A percentile compares a stretch with the other conserved stretches of the same genome.
These are phyloP conservation scores for Boleophthalmus pectinirostris DNA, from an alignment of 2,113 vertebrate species.

Conservation along the genomic window DNA sequence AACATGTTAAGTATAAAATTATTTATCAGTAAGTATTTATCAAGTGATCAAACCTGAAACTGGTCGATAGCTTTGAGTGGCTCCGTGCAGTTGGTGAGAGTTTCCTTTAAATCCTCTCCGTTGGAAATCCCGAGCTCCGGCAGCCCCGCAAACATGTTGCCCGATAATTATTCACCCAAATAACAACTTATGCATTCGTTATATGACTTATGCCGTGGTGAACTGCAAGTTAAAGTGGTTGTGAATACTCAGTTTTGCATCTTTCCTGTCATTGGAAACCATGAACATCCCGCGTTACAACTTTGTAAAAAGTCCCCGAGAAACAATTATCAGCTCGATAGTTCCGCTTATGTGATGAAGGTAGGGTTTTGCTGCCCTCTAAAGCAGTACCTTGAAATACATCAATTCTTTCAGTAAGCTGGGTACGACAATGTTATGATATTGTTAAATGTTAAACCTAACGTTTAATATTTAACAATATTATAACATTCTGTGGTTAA, in stretches of 20 bases:
- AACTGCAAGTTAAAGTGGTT: background rate
- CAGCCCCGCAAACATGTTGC: conserved; percentile 87
- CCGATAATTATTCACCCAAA: conserved; percentile 24
- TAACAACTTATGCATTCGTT: background rate
- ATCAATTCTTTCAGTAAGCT: no score
- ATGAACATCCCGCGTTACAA: conserved; percentile 42
- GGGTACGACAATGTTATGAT: no score
- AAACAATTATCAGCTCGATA: background rate
- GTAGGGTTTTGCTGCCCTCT: background rate
- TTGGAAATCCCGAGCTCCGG: conserved; percentile 95
- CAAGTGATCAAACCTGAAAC: conserved; percentile 86
- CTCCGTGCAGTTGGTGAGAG: conserved; percentile 96
- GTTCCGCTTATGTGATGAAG: conserved; percentile 6
- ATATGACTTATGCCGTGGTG: background rate
- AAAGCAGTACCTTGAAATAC: background rate
- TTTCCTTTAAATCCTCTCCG: conserved; percentile 96
- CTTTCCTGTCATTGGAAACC: conserved; percentile 9
- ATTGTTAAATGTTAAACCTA: no score
- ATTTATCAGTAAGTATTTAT: background rate
- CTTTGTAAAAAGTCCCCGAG: conserved; percentile 38
- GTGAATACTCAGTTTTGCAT: background rate
- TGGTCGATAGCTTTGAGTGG: conserved; percentile 98
- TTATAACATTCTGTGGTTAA: no score
- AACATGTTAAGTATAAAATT: background rate
- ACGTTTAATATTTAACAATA: no score